These are phyloP conservation scores for Cathartes aura DNA, from an alignment of 2,113 vertebrate species.

Conservation along the genomic window DNA sequence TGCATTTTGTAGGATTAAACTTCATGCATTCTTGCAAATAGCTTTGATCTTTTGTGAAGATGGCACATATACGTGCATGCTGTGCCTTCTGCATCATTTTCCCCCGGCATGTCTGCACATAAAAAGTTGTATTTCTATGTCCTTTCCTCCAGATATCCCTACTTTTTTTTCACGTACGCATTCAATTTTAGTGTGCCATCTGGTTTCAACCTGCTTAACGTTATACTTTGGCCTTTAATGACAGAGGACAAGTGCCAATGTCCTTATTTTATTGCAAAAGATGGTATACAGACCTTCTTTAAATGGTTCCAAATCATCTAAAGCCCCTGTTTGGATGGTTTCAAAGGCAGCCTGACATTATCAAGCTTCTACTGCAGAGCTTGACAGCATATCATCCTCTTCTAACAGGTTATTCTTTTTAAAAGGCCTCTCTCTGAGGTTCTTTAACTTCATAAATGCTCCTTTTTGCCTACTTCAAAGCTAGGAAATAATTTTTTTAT, in stretches of 20 bases:
- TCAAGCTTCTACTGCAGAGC: not conserved
- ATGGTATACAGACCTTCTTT: not conserved
- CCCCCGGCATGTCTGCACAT: not conserved
- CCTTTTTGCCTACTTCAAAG: not conserved
- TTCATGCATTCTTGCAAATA: not conserved
- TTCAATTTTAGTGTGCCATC: not conserved
- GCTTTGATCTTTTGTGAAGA: not conserved
- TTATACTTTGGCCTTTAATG: not conserved
- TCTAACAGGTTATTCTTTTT: slow-evolving; percentile 4
- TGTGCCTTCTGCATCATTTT: not conserved
- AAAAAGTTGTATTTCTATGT: not conserved
- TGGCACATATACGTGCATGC: not conserved
- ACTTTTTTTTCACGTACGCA: not conserved
- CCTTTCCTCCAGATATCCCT: not conserved
- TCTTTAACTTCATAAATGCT: not conserved
- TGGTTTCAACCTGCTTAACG: not conserved
- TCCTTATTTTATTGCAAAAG: slow-evolving; percentile 8
- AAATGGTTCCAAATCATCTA: not conserved
- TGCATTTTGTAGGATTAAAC: not conserved
- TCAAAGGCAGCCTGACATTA: slow-evolving; percentile 6
- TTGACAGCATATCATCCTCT: not conserved
- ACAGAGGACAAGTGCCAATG: not conserved
- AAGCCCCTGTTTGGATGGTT: not conserved
- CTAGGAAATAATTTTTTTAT: not conserved
- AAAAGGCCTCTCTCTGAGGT: not conserved